Conservation (phyloP, 2,797 vertebrate genomes). For the Serranus cabrilla region DNA sequence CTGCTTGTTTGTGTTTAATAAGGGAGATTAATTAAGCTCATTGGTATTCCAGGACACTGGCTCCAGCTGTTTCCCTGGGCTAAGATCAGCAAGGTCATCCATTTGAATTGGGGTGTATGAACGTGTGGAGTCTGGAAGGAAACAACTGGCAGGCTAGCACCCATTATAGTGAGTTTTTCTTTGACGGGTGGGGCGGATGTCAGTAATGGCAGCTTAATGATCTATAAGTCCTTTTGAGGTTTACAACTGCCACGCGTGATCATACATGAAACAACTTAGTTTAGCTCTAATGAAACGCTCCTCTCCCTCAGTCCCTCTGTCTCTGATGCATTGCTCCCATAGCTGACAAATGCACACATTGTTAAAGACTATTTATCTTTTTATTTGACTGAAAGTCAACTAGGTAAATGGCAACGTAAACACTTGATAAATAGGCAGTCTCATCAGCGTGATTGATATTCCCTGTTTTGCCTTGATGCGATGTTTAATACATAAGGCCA, state of each 20-base stretch:
- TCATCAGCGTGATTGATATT: constrained; percentile 67
- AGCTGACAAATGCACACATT: constrained; percentile 33
- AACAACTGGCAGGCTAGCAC: constrained; percentile 21
- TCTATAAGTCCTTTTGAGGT: constrained; percentile 48
- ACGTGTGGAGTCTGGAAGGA: constrained; percentile 35
- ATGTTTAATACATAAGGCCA: constrained; percentile 65
- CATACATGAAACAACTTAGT: constrained; percentile 38
- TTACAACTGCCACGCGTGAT: constrained; percentile 33
- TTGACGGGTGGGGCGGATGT: constrained; percentile 21
- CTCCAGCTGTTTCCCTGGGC: constrained; percentile 71
- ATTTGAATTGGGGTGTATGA: constrained; percentile 44
- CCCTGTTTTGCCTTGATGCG: constrained; percentile 45
- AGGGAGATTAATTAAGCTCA: constrained; percentile 85
- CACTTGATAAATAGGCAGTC: constrained; percentile 62
- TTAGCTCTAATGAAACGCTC: constrained; percentile 49
- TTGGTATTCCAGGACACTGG: constrained; percentile 80
- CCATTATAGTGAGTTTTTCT: constrained; percentile 7
- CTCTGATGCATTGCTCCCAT: constrained; percentile 24
- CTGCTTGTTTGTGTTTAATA: constrained; percentile 81
- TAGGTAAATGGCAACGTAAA: constrained; percentile 66
- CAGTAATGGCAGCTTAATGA: constrained; percentile 21
- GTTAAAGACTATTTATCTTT: constrained; percentile 58
- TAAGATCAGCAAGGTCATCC: constrained; percentile 70
- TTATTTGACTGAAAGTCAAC: constrained; percentile 64
- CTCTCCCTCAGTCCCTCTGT: constrained; percentile 24